A percentile compares a stretch with the other conserved stretches of the same genome.
phyloP scores from a whole-genome alignment of 2,888 invertebrate genomes.

The Resseliella maxima region DNA sequence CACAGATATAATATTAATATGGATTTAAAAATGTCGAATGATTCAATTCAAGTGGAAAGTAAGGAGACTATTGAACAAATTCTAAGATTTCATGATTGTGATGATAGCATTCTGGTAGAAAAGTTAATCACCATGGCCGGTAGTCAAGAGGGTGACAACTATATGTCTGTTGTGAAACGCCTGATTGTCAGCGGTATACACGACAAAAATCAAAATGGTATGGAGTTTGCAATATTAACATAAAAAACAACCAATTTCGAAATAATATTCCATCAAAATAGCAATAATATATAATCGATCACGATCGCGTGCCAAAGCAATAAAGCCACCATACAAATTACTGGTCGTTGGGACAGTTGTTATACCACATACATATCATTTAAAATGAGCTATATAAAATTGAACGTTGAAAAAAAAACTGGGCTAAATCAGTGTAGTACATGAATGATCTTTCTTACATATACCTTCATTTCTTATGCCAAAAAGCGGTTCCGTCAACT shows the following conservation, averaged over 20 bases:
- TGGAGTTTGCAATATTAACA: background rate
- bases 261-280: background rate
- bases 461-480: background rate
- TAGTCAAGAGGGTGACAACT: slow-evolving; percentile 66
- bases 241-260: background rate
- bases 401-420: background rate
- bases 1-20: background rate
- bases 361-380: background rate
- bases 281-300: background rate
- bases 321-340: background rate
- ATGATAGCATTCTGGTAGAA: slow-evolving; percentile 30
- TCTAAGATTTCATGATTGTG: background rate
- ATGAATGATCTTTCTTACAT: background rate
- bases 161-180: slow-evolving; percentile 66
- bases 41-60: background rate
- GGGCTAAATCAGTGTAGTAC: background rate
- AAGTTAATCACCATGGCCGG: slow-evolving; percentile 60
- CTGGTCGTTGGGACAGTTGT: background rate
- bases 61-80: slow-evolving; percentile 18
- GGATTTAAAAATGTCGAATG: background rate
- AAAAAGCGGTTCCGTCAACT: background rate
- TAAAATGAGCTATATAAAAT: background rate
- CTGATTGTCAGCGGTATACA: slow-evolving; percentile 61
- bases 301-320: background rate
- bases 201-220: slow-evolving; percentile 49